These are phyloP conservation scores for Epirrhoe alternata DNA, from an alignment of 2,888 invertebrate genomes.

Conservation along the genomic window DNA sequence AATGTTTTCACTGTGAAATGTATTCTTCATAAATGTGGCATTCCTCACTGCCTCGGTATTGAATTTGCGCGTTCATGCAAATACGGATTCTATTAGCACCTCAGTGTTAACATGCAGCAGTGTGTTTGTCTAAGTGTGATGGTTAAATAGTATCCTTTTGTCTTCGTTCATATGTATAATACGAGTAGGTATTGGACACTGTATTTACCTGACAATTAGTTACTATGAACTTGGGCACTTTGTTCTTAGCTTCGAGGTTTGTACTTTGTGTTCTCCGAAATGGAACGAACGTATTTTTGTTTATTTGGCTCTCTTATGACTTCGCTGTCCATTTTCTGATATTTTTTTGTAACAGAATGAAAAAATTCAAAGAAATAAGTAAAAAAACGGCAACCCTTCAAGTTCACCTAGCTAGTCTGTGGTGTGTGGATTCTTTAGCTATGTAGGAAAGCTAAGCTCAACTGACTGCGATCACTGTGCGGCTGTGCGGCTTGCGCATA, in stretches of 20 bases:
- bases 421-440: too few species aligned
- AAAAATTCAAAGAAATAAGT: neutral
- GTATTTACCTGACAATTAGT: neutral
- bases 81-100: conserved; percentile 34
- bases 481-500: neutral
- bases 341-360: neutral
- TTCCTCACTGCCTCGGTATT: conserved; percentile 22
- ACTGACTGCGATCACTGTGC: too few species aligned
- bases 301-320: neutral
- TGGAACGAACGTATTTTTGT: neutral
- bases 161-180: neutral
- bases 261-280: neutral
- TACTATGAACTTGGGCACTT: neutral
- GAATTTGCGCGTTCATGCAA: conserved; percentile 30
- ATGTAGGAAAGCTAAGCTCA: too few species aligned
- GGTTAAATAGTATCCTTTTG: conserved; percentile 2
- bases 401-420: too few species aligned
- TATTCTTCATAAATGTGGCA: neutral
- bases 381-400: too few species aligned
- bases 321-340: neutral
- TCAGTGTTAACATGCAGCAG: conserved; percentile 30
- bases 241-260: neutral
- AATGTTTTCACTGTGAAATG: neutral
- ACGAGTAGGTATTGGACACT: too few species aligned
- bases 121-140: conserved; percentile 17